Base-by-base conservation (phyloP, 1,140 invertebrate genomes). In the Papilio dardanus region DNA sequence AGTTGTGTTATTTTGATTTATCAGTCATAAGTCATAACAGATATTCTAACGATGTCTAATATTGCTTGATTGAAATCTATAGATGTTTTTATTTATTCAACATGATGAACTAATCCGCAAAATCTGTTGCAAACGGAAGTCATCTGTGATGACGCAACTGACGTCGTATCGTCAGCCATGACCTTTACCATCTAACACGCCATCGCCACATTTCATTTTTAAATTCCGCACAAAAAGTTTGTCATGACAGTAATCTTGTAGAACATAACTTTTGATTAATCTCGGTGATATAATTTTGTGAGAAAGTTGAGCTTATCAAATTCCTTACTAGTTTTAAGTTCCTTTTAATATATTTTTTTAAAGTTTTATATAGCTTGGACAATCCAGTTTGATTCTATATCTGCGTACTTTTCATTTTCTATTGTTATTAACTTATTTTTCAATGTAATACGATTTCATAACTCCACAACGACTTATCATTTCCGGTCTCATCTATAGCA, bases 121-220 rank as follows among this genome's bases (percentile, higher is more conserved):
- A 37, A 7, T 8, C 65, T 69, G 35, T 24, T 69, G 35, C 31
- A 69, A 69, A 37, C 67, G 67, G 67, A 69, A 69, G 67, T 69
- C 21, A 24, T n/a, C 12, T 33, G 6, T 40, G 10, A 31, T 69
- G 67, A 69, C 67, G 67, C 35, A 69, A 69, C 21, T 10, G 31
- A 69, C 14, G 62, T 30, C 28, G 65, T 40, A 40, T 24, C 67
- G 21, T 24, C 67, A 69, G 33, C 67, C 67, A 40, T 69, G 67
- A 69, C 67, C 67, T 69, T 69, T 69, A 42, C 33, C 35, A 69
- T 40, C 35, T 69, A 69, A 69, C 31, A 69, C 33, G 67, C 21
- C 19, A 40, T 12, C 33, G 67, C 21, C 19, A 40, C 33, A 40
- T 40, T n/a, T 66, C 65, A 33, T 66, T 33, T 40, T 69, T 35